Percentiles rank a stretch among this genome's conserved stretches.
Conservation (phyloP, 2,888 invertebrate genomes). For the Diarsia rubi region DNA sequence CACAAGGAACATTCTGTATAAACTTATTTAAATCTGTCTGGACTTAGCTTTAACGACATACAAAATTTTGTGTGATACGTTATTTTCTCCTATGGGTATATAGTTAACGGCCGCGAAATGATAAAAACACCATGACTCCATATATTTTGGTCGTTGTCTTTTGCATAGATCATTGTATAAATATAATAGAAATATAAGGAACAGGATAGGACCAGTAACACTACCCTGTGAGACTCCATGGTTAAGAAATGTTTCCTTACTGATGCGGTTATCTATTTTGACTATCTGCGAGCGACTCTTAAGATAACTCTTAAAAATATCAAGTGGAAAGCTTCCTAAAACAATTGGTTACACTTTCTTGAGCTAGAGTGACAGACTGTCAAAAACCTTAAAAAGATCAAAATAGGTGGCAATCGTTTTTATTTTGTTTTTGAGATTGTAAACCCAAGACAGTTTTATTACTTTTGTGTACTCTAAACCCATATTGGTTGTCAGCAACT, state of each 20-base stretch:
- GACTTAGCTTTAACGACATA: too few species aligned
- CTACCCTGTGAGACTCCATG: background rate
- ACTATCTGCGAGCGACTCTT: background rate
- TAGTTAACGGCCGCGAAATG: too few species aligned
- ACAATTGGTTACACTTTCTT: background rate
- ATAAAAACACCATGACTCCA: background rate
- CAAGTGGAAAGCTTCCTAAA: background rate
- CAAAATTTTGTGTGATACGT: too few species aligned
- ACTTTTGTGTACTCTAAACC: background rate
- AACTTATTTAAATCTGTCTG: too few species aligned
- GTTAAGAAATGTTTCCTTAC: background rate
- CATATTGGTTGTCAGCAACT: background rate
- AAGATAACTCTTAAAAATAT: background rate
- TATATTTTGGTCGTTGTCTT: background rate
- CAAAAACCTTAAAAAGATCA: background rate
- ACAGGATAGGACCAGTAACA: background rate
- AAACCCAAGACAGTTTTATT: background rate
- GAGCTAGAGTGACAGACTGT: background rate
- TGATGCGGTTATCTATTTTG: background rate
- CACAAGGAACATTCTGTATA: too few species aligned
- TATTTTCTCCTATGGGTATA: too few species aligned
- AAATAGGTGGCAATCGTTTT: background rate
- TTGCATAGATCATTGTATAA: background rate
- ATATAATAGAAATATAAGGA: background rate
- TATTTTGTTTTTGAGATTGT: background rate